Evolutionary conservation across 2,797 vertebrate genomes (phyloP).

Genomic region (Artibeus lituratus): DNA sequence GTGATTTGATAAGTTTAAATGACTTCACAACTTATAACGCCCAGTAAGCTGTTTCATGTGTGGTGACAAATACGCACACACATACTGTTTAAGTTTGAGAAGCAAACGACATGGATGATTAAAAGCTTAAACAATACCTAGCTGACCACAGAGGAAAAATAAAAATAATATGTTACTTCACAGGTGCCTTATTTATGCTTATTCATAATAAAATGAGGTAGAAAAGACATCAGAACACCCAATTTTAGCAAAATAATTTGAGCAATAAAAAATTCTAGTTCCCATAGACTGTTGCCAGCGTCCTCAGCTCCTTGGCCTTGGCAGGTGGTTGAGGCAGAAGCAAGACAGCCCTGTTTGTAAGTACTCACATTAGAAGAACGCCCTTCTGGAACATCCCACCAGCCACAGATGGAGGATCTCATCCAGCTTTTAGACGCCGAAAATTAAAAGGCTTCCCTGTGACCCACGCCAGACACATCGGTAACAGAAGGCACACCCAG

Average conservation of each 20-base stretch:
- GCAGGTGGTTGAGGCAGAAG: neutral
- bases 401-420: slow-evolving; percentile 28
- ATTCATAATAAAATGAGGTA: neutral
- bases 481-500: neutral
- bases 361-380: neutral
- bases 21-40: neutral
- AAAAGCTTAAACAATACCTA: neutral
- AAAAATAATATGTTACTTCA: neutral
- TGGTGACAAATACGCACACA: neutral
- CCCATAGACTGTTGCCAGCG: neutral
- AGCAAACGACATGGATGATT: neutral
- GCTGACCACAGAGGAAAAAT: neutral
- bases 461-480: neutral
- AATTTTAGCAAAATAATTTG: neutral
- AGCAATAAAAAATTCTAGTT: neutral
- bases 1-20: neutral
- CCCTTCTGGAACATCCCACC: slow-evolving; percentile 11
- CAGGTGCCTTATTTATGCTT: neutral
- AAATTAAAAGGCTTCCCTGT: neutral
- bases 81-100: neutral
- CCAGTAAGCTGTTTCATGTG: neutral
- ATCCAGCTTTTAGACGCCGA: neutral
- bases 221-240: neutral
- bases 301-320: neutral
- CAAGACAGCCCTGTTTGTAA: neutral